These are phyloP conservation scores for Thyatira batis DNA, from an alignment of 2,888 invertebrate species.

Conservation along the genomic window DNA sequence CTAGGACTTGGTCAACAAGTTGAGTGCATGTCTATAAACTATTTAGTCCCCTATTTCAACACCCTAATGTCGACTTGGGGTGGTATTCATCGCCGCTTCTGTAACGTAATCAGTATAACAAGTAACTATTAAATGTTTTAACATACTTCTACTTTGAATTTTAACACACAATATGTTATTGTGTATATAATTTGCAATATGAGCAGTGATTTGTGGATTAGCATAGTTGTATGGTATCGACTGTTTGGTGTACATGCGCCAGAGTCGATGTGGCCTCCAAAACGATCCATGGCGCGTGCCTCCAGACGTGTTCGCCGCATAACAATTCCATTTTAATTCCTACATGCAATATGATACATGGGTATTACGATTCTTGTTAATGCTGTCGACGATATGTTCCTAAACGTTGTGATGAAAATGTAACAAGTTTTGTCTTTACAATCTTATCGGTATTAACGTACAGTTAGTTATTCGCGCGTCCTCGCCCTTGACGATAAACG, in stretches of 20 bases:
- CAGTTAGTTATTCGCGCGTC: conserved; percentile 32
- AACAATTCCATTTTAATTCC: conserved; percentile 51
- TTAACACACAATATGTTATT: not conserved
- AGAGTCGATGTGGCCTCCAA: conserved; percentile 41
- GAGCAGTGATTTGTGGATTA: not conserved
- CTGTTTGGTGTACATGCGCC: conserved; percentile 35
- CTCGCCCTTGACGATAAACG: conserved; percentile 55
- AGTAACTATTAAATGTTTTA: too few relatives aligned
- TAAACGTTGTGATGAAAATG: not conserved
- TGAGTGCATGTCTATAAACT: too few relatives aligned
- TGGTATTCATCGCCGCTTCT: too few relatives aligned
- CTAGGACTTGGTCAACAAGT: too few relatives aligned
- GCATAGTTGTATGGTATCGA: conserved; percentile 28
- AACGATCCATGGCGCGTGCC: conserved; percentile 63
- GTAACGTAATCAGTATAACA: not conserved
- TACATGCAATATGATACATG: conserved; percentile 38
- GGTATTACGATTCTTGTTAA: not conserved
- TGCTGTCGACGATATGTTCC: not conserved
- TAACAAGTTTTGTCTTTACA: not conserved
- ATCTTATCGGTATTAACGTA: not conserved
- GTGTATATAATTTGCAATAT: not conserved
- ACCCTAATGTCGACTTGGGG: too few relatives aligned
- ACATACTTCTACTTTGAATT: not conserved
- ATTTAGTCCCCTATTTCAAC: too few relatives aligned
- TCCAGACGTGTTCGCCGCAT: conserved; percentile 55